Percentiles rank a stretch among this genome's conserved stretches.
Evolutionary conservation across 2,888 invertebrate genomes (phyloP).

Genomic region (Drosophila eohydei): DNA sequence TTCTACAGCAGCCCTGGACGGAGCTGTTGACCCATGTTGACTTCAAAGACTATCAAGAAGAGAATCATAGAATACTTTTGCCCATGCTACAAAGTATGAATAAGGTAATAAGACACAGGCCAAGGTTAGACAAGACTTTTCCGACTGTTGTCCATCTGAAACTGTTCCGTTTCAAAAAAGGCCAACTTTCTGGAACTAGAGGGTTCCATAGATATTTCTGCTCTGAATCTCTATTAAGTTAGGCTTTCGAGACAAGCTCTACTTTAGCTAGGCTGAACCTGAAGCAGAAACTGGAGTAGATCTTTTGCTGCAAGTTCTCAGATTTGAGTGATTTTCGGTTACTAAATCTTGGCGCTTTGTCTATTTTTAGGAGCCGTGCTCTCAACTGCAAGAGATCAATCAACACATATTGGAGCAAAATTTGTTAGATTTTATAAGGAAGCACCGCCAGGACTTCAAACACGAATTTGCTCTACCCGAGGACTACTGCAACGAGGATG

Average conservation of each 20-base stretch:
- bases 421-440: constrained; percentile 57
- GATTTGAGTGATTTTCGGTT: background rate
- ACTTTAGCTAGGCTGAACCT: background rate
- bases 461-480: constrained; percentile 64
- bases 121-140: too few species aligned
- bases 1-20: constrained; percentile 73
- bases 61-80: constrained; percentile 44
- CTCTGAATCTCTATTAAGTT: background rate
- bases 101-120: constrained; percentile 1
- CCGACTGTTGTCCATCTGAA: too few species aligned
- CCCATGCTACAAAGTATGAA: constrained; percentile 29
- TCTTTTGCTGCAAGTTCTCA: too few species aligned
- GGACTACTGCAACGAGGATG: constrained; percentile 33
- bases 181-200: too few species aligned
- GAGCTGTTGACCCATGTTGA: constrained; percentile 75
- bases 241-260: background rate
- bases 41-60: constrained; percentile 58
- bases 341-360: background rate
- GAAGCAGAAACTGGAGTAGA: background rate
- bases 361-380: background rate
- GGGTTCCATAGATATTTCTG: too few species aligned
- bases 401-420: constrained; percentile 50
- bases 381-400: constrained; percentile 35
- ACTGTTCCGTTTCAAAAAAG: too few species aligned
- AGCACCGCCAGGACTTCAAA: constrained; percentile 49